phyloP scores from a whole-genome alignment of 1,140 invertebrate genomes.

The Caenorhabditis briggsae region DNA sequence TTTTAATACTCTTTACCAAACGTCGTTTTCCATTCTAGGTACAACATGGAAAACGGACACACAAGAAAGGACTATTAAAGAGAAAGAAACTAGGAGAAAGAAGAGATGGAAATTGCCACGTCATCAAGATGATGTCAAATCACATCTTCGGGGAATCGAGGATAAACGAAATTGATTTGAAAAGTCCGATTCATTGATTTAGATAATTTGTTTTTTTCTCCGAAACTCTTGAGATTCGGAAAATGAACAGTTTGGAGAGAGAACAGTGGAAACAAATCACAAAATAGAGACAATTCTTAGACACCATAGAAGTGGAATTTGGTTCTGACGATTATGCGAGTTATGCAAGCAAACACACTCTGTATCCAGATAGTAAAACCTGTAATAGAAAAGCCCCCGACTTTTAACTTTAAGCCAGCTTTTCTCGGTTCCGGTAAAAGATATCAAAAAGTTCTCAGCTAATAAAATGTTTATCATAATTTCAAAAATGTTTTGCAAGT shows the following conservation, averaged over 20 bases:
- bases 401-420: no score
- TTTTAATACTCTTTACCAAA: constrained; percentile 24
- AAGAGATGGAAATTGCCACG: not conserved
- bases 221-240: not conserved
- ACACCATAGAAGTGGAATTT: no score
- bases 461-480: no score
- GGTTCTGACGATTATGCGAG: no score
- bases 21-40: not conserved
- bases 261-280: not conserved
- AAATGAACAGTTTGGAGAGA: not conserved
- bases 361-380: no score
- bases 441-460: no score
- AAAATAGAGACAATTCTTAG: no score
- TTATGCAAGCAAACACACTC: no score
- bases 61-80: not conserved
- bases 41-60: not conserved
- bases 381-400: no score
- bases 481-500: no score
- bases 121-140: not conserved
- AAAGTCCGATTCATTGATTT: constrained; percentile 20
- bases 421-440: no score
- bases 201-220: not conserved
- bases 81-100: not conserved
- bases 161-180: constrained; percentile 6
- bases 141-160: constrained; percentile 12